Percentiles rank a stretch among this genome's conserved stretches.
Conservation (phyloP, 2,797 vertebrate genomes). For the Discoglossus pictus region DNA sequence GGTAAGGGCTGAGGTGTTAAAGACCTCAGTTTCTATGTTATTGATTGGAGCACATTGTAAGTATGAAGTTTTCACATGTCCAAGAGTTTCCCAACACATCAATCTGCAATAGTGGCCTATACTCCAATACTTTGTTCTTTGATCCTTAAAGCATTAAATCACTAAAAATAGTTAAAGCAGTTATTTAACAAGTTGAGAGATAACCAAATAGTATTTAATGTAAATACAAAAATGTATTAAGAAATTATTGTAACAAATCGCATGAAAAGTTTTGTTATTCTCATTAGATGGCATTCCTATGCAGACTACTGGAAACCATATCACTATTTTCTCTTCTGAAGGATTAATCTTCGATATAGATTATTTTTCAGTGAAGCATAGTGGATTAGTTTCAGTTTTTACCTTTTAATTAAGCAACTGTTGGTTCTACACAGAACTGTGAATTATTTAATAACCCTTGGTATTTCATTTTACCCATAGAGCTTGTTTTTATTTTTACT, state of each 20-base stretch:
- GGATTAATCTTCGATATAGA: conserved; percentile 64
- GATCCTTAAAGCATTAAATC: no score
- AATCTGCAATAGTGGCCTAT: no score
- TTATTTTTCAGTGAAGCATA: conserved; percentile 71
- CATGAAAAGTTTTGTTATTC: conserved; percentile 49
- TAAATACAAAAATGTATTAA: no score
- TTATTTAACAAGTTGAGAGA: no score
- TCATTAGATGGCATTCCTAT: conserved; percentile 63
- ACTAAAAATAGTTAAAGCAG: no score
- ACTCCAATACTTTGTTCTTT: no score
- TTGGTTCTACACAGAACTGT: conserved; percentile 70
- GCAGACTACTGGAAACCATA: conserved; percentile 62
- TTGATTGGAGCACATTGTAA: no score
- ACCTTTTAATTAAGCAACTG: conserved; percentile 81
- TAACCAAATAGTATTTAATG: no score
- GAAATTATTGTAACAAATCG: not conserved
- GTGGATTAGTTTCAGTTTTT: conserved; percentile 77
- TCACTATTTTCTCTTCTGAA: conserved; percentile 62
- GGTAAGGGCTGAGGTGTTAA: no score
- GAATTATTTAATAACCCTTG: conserved; percentile 75
- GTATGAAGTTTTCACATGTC: no score
- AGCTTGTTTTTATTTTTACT: conserved; percentile 62
- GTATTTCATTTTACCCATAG: conserved; percentile 65
- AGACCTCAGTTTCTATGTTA: no score
- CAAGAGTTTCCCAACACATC: no score